Evolutionary conservation across 2,113 vertebrate genomes (phyloP).

Genomic region (Dasyornis broadbenti): DNA sequence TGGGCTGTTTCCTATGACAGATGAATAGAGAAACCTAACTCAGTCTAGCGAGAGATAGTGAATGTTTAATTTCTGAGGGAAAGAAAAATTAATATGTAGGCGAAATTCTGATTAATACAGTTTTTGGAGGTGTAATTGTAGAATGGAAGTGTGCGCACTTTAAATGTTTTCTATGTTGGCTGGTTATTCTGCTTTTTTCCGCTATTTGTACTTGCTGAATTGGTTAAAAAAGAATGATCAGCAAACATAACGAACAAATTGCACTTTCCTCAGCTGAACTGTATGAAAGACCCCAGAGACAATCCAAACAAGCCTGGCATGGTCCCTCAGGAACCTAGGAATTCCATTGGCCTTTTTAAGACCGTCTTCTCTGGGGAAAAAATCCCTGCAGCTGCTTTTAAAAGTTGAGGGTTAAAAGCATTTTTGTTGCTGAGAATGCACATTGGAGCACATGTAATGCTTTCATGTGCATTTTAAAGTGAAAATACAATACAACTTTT

Average conservation of each 20-base stretch:
- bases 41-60: fast-evolving
- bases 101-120: not conserved
- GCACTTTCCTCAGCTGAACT: conserved; percentile 49
- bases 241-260: conserved; percentile 56
- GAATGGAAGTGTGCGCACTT: not conserved
- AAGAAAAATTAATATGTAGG: not conserved
- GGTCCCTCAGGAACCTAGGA: conserved; percentile 27
- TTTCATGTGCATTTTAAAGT: conserved; percentile 50
- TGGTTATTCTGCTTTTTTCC: not conserved
- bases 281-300: conserved; percentile 24
- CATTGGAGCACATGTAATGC: conserved; percentile 22
- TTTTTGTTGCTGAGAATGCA: conserved; percentile 54
- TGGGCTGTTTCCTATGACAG: not conserved
- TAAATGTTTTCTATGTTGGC: not conserved
- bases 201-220: conserved; percentile 8
- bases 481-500: conserved; percentile 46
- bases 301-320: not conserved
- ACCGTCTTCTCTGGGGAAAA: conserved; percentile 23
- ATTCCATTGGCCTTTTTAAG: conserved; percentile 33
- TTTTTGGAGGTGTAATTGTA: not conserved
- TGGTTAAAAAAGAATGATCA: conserved; percentile 38
- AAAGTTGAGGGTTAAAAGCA: conserved; percentile 56
- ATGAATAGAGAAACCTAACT: not conserved
- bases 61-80: not conserved
- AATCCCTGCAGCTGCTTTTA: conserved; percentile 58